phyloP scores from a whole-genome alignment of 2,113 vertebrate genomes.

The Camelus dromedarius region DNA sequence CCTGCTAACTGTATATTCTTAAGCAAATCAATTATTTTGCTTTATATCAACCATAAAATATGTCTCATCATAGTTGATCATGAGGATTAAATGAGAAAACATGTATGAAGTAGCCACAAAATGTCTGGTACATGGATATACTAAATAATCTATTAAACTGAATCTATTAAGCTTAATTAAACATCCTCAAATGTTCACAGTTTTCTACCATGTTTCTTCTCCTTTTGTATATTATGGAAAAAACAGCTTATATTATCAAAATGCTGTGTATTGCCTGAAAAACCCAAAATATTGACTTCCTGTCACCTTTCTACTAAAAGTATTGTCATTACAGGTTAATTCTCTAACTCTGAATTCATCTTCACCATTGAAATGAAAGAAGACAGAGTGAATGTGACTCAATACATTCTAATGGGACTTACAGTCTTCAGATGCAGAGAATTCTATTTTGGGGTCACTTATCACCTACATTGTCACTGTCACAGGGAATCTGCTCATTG shows the following conservation, averaged over 20 bases:
- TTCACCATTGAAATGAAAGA: neutral
- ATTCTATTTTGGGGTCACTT: slow-evolving; percentile 20
- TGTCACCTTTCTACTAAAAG: accelerated
- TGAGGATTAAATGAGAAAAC: neutral
- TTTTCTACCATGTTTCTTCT: neutral
- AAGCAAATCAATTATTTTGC: neutral
- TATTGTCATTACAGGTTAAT: slow-evolving; percentile 13
- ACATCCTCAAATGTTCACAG: neutral
- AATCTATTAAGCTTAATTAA: neutral
- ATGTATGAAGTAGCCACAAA: neutral
- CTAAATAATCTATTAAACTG: neutral
- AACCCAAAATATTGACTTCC: neutral
- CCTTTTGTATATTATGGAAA: neutral
- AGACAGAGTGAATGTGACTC: slow-evolving; percentile 44
- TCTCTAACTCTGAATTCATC: neutral
- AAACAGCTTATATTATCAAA: neutral
- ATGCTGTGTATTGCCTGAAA: neutral
- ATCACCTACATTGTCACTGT: slow-evolving; percentile 60
- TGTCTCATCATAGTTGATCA: neutral
- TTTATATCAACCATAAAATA: neutral
- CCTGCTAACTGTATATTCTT: neutral
- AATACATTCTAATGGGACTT: slow-evolving; percentile 57
- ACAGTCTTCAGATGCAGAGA: neutral
- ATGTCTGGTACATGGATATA: neutral
- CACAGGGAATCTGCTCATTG: slow-evolving; percentile 43